Conservation (phyloP, 1,140 invertebrate species). For the Saccostrea cuccullata region DNA sequence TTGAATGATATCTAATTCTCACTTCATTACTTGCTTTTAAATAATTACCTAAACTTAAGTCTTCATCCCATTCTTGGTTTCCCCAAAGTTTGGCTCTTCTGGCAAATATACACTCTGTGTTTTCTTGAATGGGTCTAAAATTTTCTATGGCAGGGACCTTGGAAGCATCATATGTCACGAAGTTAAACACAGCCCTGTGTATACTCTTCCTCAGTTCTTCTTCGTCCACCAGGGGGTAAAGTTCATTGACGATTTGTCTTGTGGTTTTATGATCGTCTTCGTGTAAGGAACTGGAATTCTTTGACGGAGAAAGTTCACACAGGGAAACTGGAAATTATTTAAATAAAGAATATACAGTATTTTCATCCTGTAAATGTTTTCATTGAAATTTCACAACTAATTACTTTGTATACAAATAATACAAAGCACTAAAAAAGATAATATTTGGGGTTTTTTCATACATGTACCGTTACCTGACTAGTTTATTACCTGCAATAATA, state of each 20-base stretch:
- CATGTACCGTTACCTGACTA: too few relatives aligned
- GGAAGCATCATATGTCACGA: constrained; percentile 68
- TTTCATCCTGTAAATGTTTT: background rate
- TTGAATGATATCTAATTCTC: background rate
- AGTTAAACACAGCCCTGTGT: constrained; percentile 49
- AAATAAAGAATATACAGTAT: too few relatives aligned
- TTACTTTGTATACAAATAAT: too few relatives aligned
- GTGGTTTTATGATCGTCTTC: background rate
- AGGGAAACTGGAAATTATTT: constrained; percentile 44
- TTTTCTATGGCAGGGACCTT: constrained; percentile 52
- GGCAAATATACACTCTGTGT: constrained; percentile 74
- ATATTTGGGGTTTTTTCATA: too few relatives aligned
- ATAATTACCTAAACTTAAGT: constrained; percentile 65
- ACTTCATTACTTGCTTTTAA: background rate
- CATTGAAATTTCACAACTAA: too few relatives aligned
- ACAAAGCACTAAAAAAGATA: too few relatives aligned
- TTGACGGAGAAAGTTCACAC: constrained; percentile 23
- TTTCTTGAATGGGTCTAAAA: constrained; percentile 66
- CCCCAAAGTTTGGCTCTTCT: constrained; percentile 73
- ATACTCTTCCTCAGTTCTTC: constrained; percentile 54
- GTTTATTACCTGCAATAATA: too few relatives aligned
- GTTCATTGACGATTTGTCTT: constrained; percentile 62
- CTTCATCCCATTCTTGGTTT: constrained; percentile 62
- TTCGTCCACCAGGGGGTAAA: constrained; percentile 50
- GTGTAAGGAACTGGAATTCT: constrained; percentile 39